A percentile compares a stretch with the other conserved stretches of the same genome.
phyloP scores from a whole-genome alignment of 1,140 invertebrate species.

The Lucilia cuprina region DNA sequence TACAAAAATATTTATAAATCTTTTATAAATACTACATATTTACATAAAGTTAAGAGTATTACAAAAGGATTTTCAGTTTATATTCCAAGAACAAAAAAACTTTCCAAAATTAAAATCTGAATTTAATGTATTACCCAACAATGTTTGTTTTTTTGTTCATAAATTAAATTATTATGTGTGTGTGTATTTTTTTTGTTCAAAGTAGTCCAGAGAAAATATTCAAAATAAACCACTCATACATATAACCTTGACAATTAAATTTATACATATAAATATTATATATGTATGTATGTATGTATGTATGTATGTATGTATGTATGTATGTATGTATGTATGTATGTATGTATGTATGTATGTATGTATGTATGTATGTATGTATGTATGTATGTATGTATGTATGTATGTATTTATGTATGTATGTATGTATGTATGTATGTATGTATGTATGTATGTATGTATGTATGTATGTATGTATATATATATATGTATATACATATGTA shows the following conservation, averaged over 20 bases:
- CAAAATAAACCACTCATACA: not conserved
- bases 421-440: too few relatives aligned
- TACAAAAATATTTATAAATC: not conserved
- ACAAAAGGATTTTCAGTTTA: not conserved
- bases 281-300: not conserved
- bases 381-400: too few relatives aligned
- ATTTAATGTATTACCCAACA: not conserved
- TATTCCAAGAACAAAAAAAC: not conserved
- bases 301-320: too few relatives aligned
- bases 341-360: too few relatives aligned
- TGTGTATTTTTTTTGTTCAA: not conserved
- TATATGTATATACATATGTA: too few relatives aligned
- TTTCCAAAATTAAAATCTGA: not conserved
- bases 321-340: too few relatives aligned
- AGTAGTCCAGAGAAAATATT: not conserved
- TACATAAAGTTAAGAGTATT: constrained; percentile 1
- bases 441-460: too few relatives aligned
- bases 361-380: too few relatives aligned
- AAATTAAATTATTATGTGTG: not conserved
- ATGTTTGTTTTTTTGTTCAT: not conserved
- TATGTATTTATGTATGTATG: too few relatives aligned
- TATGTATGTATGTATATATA: too few relatives aligned
- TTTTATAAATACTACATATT: not conserved
- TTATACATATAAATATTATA: not conserved
- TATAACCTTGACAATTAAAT: not conserved